Evolutionary conservation across 2,113 vertebrate genomes (phyloP), one percentile per base, ranked within the genome.

Genomic region (Natator depressus): DNA sequence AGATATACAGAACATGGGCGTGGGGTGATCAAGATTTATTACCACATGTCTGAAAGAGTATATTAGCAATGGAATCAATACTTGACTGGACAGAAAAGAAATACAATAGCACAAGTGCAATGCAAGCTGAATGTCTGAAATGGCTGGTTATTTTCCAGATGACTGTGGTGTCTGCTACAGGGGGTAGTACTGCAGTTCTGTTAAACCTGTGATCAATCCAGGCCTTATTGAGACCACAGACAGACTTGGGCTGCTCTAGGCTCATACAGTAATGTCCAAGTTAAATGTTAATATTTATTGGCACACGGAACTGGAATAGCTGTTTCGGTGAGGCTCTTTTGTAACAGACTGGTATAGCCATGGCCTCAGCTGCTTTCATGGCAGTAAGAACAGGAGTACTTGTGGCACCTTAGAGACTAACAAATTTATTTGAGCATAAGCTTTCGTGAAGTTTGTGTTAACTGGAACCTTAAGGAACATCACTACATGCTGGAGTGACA

Each of bases 401-500:
- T 42, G 42, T 42, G 42, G 42, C 42, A 42, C 42, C 5, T 42
- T 42, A 42, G 42, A 42, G 42, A 42, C 42, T 42, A 42, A 42
- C 42, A 42, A 5, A 42, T 42, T 42, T 42, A 42, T 42, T 42
- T 42, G 42, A 42, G 42, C 42, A 42, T 42, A 42, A 42, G 42
- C 5, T 42, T 42, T 42, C 42, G 42, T 42, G 42, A 42, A 42
- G 42, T 42, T 42, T 80, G 42, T 82, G 91, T 82, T 51, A 94
- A 87, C 46, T 80, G 90, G 80, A 50, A 90, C 17, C 10, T 25
- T 35, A 88, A 79, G 42, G 69, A 82, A 87, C 91, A 81, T 4
- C 76, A 31, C 13, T 5, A 35, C 29, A 31, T 35, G 13, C 59
- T 31, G 6, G 29, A 31, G 59, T 6, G 29, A 35, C 10, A 35